Conservation (phyloP, 2,113 vertebrate genomes). For the Hydrochoerus hydrochaeris region DNA sequence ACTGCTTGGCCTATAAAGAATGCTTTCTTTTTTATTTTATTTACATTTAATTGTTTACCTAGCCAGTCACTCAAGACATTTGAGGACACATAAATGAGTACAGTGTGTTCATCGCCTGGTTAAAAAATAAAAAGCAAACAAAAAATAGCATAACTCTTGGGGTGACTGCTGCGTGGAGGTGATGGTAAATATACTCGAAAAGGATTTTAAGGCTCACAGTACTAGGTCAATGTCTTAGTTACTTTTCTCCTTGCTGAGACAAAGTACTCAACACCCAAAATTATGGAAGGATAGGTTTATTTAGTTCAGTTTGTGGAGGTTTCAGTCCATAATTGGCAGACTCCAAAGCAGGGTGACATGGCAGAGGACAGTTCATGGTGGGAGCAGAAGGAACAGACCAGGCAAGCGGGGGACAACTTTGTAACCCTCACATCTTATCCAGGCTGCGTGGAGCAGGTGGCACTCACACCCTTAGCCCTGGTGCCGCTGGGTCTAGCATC, state of each 20-base stretch:
- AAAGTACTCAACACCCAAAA: too few species aligned
- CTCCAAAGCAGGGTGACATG: not conserved
- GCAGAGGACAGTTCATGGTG: too few species aligned
- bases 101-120: not conserved
- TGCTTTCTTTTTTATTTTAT: slow-evolving; percentile 2
- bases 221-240: not conserved
- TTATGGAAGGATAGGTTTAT: not conserved
- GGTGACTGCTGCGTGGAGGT: not conserved
- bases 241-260: not conserved
- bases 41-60: slow-evolving; percentile 20
- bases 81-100: not conserved
- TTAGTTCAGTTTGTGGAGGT: not conserved
- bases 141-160: not conserved
- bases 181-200: not conserved
- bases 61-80: not conserved
- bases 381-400: too few species aligned
- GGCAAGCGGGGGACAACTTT: too few species aligned
- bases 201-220: not conserved
- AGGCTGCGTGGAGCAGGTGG: too few species aligned
- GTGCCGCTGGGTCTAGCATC: too few species aligned
- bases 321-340: not conserved
- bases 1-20: not conserved
- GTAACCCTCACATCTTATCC: too few species aligned
- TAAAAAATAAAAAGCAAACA: not conserved
- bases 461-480: too few species aligned